Base-by-base conservation (phyloP, 2,113 vertebrate species). In the human region DNA sequence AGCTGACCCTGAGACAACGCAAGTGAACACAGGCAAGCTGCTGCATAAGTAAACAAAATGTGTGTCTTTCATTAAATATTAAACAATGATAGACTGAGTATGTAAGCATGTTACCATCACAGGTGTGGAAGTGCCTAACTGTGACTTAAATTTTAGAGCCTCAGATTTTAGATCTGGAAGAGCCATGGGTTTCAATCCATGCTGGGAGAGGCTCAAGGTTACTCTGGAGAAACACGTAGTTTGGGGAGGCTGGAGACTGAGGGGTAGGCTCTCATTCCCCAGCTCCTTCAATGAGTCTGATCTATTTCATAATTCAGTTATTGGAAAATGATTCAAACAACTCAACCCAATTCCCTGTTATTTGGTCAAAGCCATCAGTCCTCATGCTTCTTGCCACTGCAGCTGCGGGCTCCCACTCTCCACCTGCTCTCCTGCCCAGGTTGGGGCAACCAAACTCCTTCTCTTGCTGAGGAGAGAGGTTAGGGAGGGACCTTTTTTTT, bases 181-280 rank as follows among this genome's bases (percentile, higher is more conserved):
- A 86, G 18, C 7, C 20, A 8, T 2, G 30, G 2, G 40, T 84
- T 64, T 64, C 20, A 43, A 32, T 64, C 9, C 38, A 6, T 12
- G 40, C 35, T n/a, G 0, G 2, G 11, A 27, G 43, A 66, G 2
- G 16, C 6, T 12, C 13, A 32, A 23, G 17, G 0, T n/a, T 2
- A 14, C 4, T 25, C 7, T 52, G 30, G 18, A 23, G 30, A 35
- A 6, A 22, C 16, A n/a, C 1, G 6, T 7, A 7, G 75, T 6
- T 59, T 61, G 25, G 0, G 25, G 27, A 38, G 59, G 84, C 14
- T 72, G 4, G 48, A 38, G 16, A 30, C 23, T 6, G 86, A 40
- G 17, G 43, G 16, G 9, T 8, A 2, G 17, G 50, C 17, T 57
- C 16, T 3, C 6, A 4, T 5, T 11, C 23, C 27, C 23, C 8